Base-by-base conservation (phyloP, 2,113 vertebrate species). In the Trachemys scripta region DNA sequence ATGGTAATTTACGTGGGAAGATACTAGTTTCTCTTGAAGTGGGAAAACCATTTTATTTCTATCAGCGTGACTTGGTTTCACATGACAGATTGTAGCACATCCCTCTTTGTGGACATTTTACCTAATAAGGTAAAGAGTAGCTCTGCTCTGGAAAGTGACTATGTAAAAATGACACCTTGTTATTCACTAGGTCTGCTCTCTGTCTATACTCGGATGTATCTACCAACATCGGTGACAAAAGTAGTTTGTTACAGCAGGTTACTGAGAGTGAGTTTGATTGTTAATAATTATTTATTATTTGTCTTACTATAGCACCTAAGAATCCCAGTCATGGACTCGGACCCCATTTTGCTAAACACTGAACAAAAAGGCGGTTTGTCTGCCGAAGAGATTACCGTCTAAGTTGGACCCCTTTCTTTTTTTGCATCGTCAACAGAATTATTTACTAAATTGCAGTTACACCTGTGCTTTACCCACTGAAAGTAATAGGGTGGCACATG, bases 1-100 rank as follows among this genome's bases (percentile, higher is more conserved):
- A 96, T 96, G 95, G 94, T 97, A 98, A 98, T 95, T 97, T 97
- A 97, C 89, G 94, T 98, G 97, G 97, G 85, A 97, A 97, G 96
- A 97, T 96, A 96, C 92, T 27, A 20, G 24, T 42, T 82, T 82
- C 79, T 96, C 92, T 97, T 96, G 97, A 93, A 96, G 93, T 96
- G 87, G 89, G 94, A 96, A 96, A 96, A 93, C 84, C 96, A 92
- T 97, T 98, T 95, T 96, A 95, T 98, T 98, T 98, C 95, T 97
- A 95, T 97, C 96, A 95, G 51, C 47, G 0, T 96, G 97, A 93
- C 53, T 94, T 97, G 82, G 91, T 91, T 96, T 97, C 97, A 96
- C 87, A 94, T 97, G 92, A 95, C 93, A 97, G 91, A 96, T 80
- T 81, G 96, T 93, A 90, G 83, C 89, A 94, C 90, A 92, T 82